Conservation (phyloP, 2,113 vertebrate species). For the Oryzias melastigma region DNA sequence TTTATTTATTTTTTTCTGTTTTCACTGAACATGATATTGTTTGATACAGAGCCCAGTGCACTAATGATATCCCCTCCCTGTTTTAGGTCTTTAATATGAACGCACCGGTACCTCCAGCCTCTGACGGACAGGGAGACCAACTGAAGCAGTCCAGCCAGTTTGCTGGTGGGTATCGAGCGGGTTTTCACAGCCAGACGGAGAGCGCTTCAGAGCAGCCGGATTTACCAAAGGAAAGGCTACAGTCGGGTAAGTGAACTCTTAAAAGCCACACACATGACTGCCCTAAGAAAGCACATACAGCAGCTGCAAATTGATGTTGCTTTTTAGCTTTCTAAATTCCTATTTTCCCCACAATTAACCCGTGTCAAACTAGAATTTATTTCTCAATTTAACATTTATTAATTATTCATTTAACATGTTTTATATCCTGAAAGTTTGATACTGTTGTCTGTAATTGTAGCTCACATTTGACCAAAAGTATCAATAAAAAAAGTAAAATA, state of each 20-base stretch:
- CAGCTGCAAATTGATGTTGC: too few relatives aligned
- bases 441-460: too few relatives aligned
- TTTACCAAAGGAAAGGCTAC: conserved; percentile 90
- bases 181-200: conserved; percentile 85
- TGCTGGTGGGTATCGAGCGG: conserved; percentile 87
- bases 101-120: conserved; percentile 90
- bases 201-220: conserved; percentile 89
- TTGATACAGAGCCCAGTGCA: neutral
- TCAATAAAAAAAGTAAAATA: too few relatives aligned
- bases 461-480: too few relatives aligned
- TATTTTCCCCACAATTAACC: too few relatives aligned
- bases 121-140: conserved; percentile 82
- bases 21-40: neutral
- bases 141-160: conserved; percentile 91
- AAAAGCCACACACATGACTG: neutral
- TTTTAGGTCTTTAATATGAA: conserved; percentile 97
- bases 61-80: neutral
- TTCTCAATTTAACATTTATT: too few relatives aligned
- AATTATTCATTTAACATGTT: too few relatives aligned
- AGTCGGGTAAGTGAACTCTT: conserved; percentile 82
- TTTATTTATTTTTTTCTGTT: neutral
- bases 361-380: too few relatives aligned
- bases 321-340: too few relatives aligned
- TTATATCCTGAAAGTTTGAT: too few relatives aligned
- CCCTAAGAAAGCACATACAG: too few relatives aligned